Evolutionary conservation across 2,797 vertebrate species (phyloP).

Genomic region (Spea hammondii): DNA sequence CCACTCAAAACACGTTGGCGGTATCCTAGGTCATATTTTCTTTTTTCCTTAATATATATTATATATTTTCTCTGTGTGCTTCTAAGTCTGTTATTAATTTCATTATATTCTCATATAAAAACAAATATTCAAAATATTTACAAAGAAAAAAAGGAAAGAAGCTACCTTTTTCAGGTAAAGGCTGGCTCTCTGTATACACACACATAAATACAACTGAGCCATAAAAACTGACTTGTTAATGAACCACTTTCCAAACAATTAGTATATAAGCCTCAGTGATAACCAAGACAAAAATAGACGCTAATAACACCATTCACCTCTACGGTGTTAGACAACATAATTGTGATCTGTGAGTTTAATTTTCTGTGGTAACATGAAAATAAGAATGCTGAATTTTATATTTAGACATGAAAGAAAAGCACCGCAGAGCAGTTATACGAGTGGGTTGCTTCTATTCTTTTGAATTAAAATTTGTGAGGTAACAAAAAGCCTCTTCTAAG

Average conservation of each 20-base stretch:
- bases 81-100: too few relatives aligned
- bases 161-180: background rate
- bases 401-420: constrained; percentile 29
- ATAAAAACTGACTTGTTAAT: constrained; percentile 5
- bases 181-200: background rate
- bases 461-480: background rate
- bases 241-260: constrained; percentile 28
- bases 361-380: constrained; percentile 25
- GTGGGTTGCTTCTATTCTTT: background rate
- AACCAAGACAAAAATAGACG: constrained; percentile 18
- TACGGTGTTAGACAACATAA: constrained; percentile 34
- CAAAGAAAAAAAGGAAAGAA: too few relatives aligned
- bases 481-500: too few relatives aligned
- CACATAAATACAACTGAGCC: background rate
- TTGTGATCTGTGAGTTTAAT: constrained; percentile 28
- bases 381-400: constrained; percentile 25
- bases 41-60: too few relatives aligned
- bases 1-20: too few relatives aligned
- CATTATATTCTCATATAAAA: background rate
- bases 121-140: too few relatives aligned
- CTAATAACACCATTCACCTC: constrained; percentile 33
- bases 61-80: background rate
- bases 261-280: constrained; percentile 22
- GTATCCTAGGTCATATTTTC: too few relatives aligned
- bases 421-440: background rate